Evolutionary conservation across 2,888 invertebrate species (phyloP).

Genomic region (Agrochola macilenta): DNA sequence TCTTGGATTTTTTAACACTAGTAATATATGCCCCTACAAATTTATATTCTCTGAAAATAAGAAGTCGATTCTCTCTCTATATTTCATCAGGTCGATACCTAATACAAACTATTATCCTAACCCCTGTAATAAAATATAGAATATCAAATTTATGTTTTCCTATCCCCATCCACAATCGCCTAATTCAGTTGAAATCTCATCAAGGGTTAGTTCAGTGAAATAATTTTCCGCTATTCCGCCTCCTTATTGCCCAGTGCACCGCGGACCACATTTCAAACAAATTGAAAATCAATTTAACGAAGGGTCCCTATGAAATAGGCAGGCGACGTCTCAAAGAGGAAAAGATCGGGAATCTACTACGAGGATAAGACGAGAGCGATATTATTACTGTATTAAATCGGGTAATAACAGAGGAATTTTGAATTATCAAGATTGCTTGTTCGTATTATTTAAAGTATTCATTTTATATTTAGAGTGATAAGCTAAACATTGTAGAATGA

Average conservation of each 20-base stretch:
- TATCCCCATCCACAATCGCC: conserved; percentile 60
- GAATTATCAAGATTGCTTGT: background rate
- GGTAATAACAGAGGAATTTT: background rate
- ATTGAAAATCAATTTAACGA: conserved; percentile 90
- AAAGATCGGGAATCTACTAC: conserved; percentile 57
- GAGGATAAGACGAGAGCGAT: conserved; percentile 16
- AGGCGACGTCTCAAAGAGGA: conserved; percentile 72
- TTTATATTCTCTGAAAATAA: too few species aligned
- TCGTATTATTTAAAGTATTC: background rate
- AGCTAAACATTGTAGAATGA: too few species aligned
- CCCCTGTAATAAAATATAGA: conserved; percentile 58
- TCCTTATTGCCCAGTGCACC: conserved; percentile 86
- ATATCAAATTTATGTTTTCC: conserved; percentile 61
- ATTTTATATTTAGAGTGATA: background rate
- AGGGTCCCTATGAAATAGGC: conserved; percentile 81
- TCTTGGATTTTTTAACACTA: too few species aligned
- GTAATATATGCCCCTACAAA: too few species aligned
- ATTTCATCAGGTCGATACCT: conserved; percentile 12
- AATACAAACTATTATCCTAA: conserved; percentile 17
- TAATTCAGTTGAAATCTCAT: conserved; percentile 84
- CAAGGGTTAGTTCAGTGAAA: conserved; percentile 82
- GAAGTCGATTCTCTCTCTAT: too few species aligned
- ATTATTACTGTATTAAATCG: conserved; percentile 19
- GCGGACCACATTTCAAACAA: conserved; percentile 89
- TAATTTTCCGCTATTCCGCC: conserved; percentile 88